These are phyloP conservation scores for Geodia barretti DNA, from an alignment of 37 sponge, comb jelly and placozoan genomes.

Conservation along the genomic window DNA sequence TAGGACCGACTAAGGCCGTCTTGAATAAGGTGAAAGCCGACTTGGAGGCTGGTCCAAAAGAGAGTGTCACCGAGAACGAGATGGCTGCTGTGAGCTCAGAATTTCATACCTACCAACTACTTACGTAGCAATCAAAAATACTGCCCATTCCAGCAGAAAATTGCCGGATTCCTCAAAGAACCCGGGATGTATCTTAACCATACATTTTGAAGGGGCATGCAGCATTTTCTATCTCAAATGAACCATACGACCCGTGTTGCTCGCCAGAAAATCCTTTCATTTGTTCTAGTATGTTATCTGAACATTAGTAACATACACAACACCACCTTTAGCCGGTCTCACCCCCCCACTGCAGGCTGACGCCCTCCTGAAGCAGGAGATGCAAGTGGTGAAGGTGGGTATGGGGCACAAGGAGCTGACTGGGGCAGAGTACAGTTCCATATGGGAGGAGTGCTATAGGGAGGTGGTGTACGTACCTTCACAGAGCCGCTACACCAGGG, in stretches of 20 bases:
- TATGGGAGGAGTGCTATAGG: constrained; percentile 98
- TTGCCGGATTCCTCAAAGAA: too few relatives aligned
- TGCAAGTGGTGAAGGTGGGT: constrained; percentile 79
- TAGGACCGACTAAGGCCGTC: constrained; percentile 21
- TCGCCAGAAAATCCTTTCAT: too few relatives aligned
- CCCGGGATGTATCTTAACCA: too few relatives aligned
- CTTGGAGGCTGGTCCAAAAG: constrained; percentile 50
- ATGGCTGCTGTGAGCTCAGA: too few relatives aligned
- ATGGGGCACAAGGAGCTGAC: constrained; percentile 94
- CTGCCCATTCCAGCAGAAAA: too few relatives aligned
- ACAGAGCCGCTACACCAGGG: constrained; percentile 92
- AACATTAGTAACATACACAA: too few relatives aligned
- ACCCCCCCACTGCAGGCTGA: constrained; percentile 49
- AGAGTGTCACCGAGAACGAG: constrained; percentile 68
- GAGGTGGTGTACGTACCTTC: constrained; percentile 91
- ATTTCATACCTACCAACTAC: too few relatives aligned
- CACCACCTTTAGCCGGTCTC: background rate
- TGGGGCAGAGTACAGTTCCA: constrained; percentile 69
- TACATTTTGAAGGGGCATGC: too few relatives aligned
- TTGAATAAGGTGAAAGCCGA: constrained; percentile 41
- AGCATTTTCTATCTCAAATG: too few relatives aligned
- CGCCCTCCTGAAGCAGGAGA: constrained; percentile 73
- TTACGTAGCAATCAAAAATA: too few relatives aligned
- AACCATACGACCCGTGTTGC: too few relatives aligned
- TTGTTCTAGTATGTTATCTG: too few relatives aligned